Evolutionary conservation across 1,140 invertebrate species (phyloP).

Genomic region (Heliconius eleuchia): DNA sequence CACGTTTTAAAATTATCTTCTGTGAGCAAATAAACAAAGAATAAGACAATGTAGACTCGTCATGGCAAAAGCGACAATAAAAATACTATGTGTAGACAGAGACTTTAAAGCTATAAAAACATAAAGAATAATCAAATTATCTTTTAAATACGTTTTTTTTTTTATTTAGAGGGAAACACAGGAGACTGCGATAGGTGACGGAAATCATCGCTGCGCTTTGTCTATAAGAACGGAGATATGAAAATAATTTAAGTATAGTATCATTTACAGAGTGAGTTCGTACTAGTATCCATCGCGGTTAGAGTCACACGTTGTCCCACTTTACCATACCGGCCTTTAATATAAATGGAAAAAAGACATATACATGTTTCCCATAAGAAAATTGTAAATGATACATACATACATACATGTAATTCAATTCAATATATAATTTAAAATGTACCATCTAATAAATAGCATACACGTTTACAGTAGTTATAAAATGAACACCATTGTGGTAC

Average conservation of each 20-base stretch:
- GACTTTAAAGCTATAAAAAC: not conserved
- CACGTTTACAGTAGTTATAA: too few relatives aligned
- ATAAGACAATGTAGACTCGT: constrained; percentile 10
- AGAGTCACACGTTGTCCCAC: not conserved
- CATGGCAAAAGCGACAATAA: not conserved
- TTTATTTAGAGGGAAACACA: too few relatives aligned
- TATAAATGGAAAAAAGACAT: not conserved
- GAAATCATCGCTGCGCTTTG: too few relatives aligned
- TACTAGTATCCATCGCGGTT: not conserved
- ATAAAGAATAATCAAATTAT: too few relatives aligned
- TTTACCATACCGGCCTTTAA: not conserved
- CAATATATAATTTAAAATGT: too few relatives aligned
- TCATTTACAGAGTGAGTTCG: not conserved
- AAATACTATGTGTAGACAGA: not conserved
- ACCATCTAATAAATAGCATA: too few relatives aligned
- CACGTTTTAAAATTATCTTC: constrained; percentile 22
- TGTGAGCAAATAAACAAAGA: constrained; percentile 6
- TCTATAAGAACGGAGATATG: too few relatives aligned
- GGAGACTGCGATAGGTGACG: too few relatives aligned
- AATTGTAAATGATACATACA: not conserved
- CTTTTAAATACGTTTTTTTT: too few relatives aligned
- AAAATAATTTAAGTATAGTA: not conserved
- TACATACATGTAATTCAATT: not conserved
- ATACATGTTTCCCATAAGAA: not conserved
- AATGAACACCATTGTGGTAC: too few relatives aligned